phyloP scores from a whole-genome alignment of 2,113 vertebrate species.

The Zeus faber region DNA sequence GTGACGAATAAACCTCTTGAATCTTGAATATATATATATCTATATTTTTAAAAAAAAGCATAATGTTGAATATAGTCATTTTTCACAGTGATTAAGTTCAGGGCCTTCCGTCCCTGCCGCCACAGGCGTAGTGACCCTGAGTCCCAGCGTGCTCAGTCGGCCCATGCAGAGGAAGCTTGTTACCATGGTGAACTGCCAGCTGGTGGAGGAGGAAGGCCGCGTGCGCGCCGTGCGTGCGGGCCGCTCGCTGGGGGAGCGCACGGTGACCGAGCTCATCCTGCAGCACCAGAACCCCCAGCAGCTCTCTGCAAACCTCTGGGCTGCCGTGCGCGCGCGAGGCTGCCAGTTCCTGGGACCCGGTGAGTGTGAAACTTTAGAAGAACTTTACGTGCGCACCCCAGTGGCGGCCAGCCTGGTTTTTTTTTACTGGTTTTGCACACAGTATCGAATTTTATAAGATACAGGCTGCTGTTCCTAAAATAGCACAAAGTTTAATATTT shows the following conservation, averaged over 20 bases:
- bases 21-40: too few relatives aligned
- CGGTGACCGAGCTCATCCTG: slow-evolving; percentile 96
- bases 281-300: slow-evolving; percentile 98
- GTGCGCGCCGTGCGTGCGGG: slow-evolving; percentile 88
- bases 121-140: slow-evolving; percentile 84
- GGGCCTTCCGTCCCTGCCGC: not conserved
- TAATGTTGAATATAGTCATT: too few relatives aligned
- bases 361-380: slow-evolving; percentile 52
- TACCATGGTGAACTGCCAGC: slow-evolving; percentile 93
- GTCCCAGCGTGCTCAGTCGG: slow-evolving; percentile 88
- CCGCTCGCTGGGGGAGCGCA: slow-evolving; percentile 91
- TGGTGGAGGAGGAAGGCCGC: slow-evolving; percentile 94
- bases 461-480: too few relatives aligned
- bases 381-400: too few relatives aligned
- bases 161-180: slow-evolving; percentile 98
- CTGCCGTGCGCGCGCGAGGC: slow-evolving; percentile 92
- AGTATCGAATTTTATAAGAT: too few relatives aligned
- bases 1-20: too few relatives aligned
- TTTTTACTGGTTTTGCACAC: too few relatives aligned
- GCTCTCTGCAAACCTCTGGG: slow-evolving; percentile 97
- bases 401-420: too few relatives aligned
- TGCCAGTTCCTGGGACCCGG: slow-evolving; percentile 98
- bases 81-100: too few relatives aligned
- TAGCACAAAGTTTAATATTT: too few relatives aligned
- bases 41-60: too few relatives aligned